phyloP scores from a whole-genome alignment of 2,888 invertebrate genomes.

The Amphipoea lucens region DNA sequence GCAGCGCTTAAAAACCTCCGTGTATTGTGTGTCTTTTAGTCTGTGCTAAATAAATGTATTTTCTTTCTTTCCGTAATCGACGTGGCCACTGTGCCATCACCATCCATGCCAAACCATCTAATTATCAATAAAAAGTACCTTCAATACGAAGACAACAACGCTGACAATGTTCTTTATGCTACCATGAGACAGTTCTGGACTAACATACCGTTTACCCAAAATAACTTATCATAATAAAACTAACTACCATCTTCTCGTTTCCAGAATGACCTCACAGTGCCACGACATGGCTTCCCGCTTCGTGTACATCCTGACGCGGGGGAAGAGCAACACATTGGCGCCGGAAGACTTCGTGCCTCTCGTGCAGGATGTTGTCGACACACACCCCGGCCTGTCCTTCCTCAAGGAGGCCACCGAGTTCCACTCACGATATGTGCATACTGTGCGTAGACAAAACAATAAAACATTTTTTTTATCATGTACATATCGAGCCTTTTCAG shows the following conservation, averaged over 20 bases:
- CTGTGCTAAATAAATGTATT: too few species aligned
- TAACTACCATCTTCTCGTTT: constrained; percentile 64
- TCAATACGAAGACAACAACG: neutral
- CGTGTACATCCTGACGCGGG: constrained; percentile 95
- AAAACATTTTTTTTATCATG: neutral
- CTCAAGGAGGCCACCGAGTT: constrained; percentile 99
- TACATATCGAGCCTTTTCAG: too few species aligned
- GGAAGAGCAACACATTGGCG: constrained; percentile 92
- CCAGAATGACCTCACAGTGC: constrained; percentile 94
- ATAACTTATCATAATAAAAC: neutral
- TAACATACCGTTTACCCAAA: neutral
- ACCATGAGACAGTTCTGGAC: neutral
- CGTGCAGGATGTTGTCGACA: constrained; percentile 99
- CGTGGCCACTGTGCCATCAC: neutral
- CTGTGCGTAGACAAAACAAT: constrained; percentile 90
- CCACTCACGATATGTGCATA: constrained; percentile 99
- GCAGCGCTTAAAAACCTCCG: too few species aligned
- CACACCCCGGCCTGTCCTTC: constrained; percentile 99
- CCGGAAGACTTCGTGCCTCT: constrained; percentile 98
- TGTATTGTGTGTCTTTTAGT: too few species aligned
- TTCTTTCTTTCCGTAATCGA: too few species aligned
- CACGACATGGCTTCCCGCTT: constrained; percentile 97
- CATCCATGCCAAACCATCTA: too few species aligned
- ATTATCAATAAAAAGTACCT: too few species aligned
- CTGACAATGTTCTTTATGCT: neutral